phyloP scores from a whole-genome alignment of 2,113 vertebrate species.

The Collichthys lucidus region DNA sequence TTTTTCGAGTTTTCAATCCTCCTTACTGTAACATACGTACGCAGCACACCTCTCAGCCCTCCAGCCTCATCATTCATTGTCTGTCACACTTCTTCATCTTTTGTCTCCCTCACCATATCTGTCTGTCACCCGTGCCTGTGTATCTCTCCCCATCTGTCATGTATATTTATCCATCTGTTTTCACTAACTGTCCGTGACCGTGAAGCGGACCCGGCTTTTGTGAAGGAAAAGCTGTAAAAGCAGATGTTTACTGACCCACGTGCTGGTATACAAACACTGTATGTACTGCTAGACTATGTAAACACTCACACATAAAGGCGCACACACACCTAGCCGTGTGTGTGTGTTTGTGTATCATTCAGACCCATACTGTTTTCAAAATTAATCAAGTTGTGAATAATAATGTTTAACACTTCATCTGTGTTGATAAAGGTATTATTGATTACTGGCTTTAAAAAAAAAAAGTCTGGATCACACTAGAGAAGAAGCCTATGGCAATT shows the following conservation, averaged over 20 bases:
- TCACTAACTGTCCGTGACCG: constrained; percentile 11
- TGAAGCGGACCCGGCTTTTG: background rate
- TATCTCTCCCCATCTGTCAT: background rate
- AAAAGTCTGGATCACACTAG: background rate
- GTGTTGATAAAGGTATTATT: constrained; percentile 24
- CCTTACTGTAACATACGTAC: background rate
- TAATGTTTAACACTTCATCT: background rate
- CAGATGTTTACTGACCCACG: constrained; percentile 19
- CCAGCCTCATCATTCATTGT: background rate
- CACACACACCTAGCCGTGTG: background rate
- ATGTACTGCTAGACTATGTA: constrained; percentile 8
- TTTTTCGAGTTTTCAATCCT: constrained; percentile 17
- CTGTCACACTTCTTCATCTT: constrained; percentile 7
- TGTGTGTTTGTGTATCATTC: background rate
- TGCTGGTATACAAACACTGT: constrained; percentile 15
- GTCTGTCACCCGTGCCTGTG: constrained; percentile 18
- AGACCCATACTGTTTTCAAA: constrained; percentile 11
- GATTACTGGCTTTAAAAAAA: constrained; percentile 14
- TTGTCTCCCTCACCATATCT: constrained; percentile 32
- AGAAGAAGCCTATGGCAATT: background rate
- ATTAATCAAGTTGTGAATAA: constrained; percentile 21
- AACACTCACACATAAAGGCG: constrained; percentile 22
- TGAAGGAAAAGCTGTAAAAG: constrained; percentile 1
- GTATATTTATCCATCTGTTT: constrained; percentile 34
- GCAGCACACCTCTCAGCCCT: background rate